phyloP scores from a whole-genome alignment of 2,888 invertebrate species.

The Adineta ricciae region DNA sequence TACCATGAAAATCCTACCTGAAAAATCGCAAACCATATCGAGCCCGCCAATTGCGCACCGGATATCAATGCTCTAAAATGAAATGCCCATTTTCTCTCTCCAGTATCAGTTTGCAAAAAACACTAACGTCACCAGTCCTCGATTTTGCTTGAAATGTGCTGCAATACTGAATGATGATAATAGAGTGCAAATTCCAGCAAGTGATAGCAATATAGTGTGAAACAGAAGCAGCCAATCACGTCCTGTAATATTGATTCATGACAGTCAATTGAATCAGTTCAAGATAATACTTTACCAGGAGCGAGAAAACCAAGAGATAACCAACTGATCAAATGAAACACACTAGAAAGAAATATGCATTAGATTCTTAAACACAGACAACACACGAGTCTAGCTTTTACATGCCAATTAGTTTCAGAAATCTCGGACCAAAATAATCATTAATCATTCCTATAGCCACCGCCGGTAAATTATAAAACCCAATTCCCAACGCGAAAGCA shows the following conservation, averaged over 20 bases:
- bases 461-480: conserved; percentile 3
- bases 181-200: not conserved
- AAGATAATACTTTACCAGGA: not conserved
- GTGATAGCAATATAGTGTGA: not conserved
- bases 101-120: not conserved
- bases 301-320: not conserved
- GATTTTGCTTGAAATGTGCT: not conserved
- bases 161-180: not conserved
- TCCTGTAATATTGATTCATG: not conserved
- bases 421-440: not conserved
- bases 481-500: conserved; percentile 1
- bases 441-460: not conserved
- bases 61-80: not conserved
- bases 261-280: too few relatives aligned
- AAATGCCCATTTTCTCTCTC: not conserved
- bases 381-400: not conserved
- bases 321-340: conserved; percentile 7
- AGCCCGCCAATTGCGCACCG: not conserved
- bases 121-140: not conserved
- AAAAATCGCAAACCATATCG: conserved; percentile 11
- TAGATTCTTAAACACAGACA: not conserved
- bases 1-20: not conserved
- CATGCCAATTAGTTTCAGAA: not conserved
- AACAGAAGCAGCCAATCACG: not conserved
- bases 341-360: not conserved